A percentile compares a stretch with the other conserved stretches of the same genome.
These are phyloP conservation scores for Bubo bubo DNA, from an alignment of 2,113 vertebrate species.

Conservation along the genomic window DNA sequence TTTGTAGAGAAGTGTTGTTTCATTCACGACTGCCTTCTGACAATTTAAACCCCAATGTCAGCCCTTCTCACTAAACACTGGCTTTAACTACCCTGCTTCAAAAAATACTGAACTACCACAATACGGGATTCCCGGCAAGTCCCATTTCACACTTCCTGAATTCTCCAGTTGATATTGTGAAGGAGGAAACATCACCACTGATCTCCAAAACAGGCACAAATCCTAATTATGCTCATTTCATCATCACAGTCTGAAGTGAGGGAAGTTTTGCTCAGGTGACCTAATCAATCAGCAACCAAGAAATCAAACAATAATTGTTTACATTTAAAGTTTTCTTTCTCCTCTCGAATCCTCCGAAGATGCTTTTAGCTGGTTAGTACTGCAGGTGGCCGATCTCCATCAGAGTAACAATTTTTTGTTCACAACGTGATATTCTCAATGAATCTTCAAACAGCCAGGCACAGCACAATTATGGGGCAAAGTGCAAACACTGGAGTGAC, in stretches of 20 bases:
- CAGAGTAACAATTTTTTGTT: fast-evolving
- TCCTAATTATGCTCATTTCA: background rate
- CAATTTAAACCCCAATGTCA: background rate
- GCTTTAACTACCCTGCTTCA: background rate
- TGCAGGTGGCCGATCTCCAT: background rate
- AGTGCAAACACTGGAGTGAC: background rate
- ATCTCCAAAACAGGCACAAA: background rate
- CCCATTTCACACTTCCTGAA: background rate
- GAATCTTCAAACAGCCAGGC: background rate
- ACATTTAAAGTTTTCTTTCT: background rate
- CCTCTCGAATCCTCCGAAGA: background rate
- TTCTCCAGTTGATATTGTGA: background rate
- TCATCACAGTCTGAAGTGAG: background rate
- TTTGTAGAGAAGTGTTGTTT: background rate
- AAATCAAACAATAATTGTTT: background rate
- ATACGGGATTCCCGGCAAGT: background rate
- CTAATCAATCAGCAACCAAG: background rate
- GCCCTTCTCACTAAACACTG: background rate
- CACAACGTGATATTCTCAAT: background rate
- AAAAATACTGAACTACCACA: no score
- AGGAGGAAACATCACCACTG: background rate
- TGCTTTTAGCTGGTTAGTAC: background rate
- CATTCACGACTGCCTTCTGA: background rate
- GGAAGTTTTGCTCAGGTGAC: background rate
- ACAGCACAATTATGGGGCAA: background rate